Evolutionary conservation across 2,797 vertebrate species (phyloP), one percentile per base, ranked within the genome.

Genomic region (Australoheros facetus): DNA sequence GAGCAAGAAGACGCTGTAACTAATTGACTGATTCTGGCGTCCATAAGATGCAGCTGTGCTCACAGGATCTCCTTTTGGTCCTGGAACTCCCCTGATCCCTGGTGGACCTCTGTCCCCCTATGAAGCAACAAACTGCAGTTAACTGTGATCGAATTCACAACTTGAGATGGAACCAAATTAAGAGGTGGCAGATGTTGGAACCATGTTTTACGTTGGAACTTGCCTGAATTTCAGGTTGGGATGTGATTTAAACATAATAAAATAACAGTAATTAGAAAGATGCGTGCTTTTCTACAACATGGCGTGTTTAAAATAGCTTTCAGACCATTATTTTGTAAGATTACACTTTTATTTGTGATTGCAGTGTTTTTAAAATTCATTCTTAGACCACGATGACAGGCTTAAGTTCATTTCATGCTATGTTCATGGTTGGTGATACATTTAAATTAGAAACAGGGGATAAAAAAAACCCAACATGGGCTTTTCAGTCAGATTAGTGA

Each of bases 61-160:
- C 95, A 98, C 98, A 87, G 95, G 34, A 55, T 97, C 97, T 95
- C 98, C 98, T 95, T 98, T 98, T 4, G 96, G 92, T 1, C 98
- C 98, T 16, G 96, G 97, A 14, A 96, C 90, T 79, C 98, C 98
- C 89, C 95, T 95, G 93, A 98, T 96, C 88, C 98, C 98, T 88
- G 89, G 83, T 69, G 95, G 82, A 79, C 98, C 98, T 87, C 71
- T 88, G 21, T 93, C 80, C 1, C 98, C 98, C 98, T 99, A 48
- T 3, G 5, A 42, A 64, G 13, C 28, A 12, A 73, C 28, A 79
- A 62, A 77, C 2, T n/a, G 64, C 42, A 30, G 7, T 69, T 69
- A 69, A 51, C 23, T 66, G 0, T 23, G 48, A 69, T 19, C 9
- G 30, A 3, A 69, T 69, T 69, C 16, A 13, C 62, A 48, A 17